Base-by-base conservation (phyloP, 1,140 invertebrate genomes). In the Neodiprion pinetum region DNA sequence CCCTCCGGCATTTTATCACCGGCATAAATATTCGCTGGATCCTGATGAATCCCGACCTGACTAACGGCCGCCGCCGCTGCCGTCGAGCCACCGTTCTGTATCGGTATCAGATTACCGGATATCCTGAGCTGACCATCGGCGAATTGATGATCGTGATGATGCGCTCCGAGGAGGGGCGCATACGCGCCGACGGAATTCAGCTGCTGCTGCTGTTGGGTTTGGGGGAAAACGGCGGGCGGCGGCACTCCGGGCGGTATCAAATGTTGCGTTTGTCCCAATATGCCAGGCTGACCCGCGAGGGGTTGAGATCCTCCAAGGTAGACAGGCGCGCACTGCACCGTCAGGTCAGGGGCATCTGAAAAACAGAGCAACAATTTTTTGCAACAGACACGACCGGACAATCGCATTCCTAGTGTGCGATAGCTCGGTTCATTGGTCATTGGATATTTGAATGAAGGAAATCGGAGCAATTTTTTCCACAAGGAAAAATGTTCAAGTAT, bases 81-180 rank as follows among this genome's bases (percentile, higher is more conserved):
- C 28, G 67, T 40, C 4, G 53, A 8, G n/a, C 53, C 9, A 0
- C 82, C 85, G 47, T 83, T 80, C 40, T 83, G 81, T 17, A 87
- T 76, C 49, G 80, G 78, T 9, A 81, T 75, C 72, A 85, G 73
- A 73, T 79, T 85, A 67, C 79, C 82, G 2, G 79, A 40, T n/a
- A 80, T 69, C 48, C 76, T 76, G 61, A 81, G 70, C 68, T 83
- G 80, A 50, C 72, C 53, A 17, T 84, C 79, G 0, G 75, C 47
- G 73, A 80, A 80, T 21, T 79, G 77, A 49, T 78, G 82, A 10
- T 78, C 77, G 69, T 76, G 77, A 23, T 48, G 73, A 48, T 75
- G 78, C 50, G 79, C 74, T 79, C 67, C 82, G 12, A 71, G 77
- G 17, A 75, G 11, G 1, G 72, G 50, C 12, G 76, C 74, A 73